These are phyloP conservation scores for Bambusicola thoracicus DNA, from an alignment of 2,113 vertebrate genomes.

Conservation along the genomic window DNA sequence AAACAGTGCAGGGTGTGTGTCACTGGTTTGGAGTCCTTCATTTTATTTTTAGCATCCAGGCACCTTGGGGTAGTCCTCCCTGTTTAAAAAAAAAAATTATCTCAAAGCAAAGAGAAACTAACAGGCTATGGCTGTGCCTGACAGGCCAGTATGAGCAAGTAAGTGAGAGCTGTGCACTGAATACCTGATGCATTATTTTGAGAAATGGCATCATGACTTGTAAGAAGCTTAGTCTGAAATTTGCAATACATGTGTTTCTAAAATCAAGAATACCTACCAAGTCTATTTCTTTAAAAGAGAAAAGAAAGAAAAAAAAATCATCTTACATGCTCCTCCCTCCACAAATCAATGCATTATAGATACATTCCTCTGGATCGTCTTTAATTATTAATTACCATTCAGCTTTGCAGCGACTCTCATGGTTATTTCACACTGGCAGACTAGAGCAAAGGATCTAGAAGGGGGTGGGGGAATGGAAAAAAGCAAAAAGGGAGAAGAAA, in stretches of 20 bases:
- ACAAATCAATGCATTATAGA: slow-evolving; percentile 25
- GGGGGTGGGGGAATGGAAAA: not conserved
- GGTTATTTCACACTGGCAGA: slow-evolving; percentile 7
- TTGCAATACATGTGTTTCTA: not conserved
- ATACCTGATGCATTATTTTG: not conserved
- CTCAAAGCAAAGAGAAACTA: not conserved
- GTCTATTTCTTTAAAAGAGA: not conserved
- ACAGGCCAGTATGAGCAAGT: not conserved
- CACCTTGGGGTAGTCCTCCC: not conserved
- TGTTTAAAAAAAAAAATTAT: not conserved
- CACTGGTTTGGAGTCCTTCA: not conserved
- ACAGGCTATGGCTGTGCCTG: not conserved
- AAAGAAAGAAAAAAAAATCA: not conserved
- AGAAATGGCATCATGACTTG: accelerated
- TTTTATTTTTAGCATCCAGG: not conserved
- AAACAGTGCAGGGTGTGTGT: not conserved
- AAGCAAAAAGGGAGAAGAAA: not conserved
- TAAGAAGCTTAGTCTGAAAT: not conserved
- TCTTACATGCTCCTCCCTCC: not conserved
- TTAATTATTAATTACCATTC: slow-evolving; percentile 27
- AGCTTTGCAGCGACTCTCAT: not conserved
- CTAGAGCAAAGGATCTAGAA: not conserved
- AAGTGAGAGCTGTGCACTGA: not conserved
- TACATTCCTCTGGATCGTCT: not conserved
- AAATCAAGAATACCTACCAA: not conserved